Evolutionary conservation across 2,888 invertebrate species (phyloP).

Genomic region (Tipula helvola): DNA sequence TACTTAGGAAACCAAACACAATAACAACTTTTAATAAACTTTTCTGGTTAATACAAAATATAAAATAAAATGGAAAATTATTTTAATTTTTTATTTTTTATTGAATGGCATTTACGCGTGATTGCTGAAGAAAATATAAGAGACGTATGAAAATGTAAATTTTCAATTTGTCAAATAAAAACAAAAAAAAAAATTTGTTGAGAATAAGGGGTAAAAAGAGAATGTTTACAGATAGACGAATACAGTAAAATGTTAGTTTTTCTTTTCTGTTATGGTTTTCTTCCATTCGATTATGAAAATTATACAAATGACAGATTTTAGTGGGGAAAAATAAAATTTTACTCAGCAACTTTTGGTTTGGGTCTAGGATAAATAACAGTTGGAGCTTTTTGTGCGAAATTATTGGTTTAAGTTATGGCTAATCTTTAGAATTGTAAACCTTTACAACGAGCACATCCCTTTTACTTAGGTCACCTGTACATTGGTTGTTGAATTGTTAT

Average conservation of each 20-base stretch:
- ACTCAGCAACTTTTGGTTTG: not conserved
- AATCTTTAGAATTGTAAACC: no score
- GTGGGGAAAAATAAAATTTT: not conserved
- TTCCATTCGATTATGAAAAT: not conserved
- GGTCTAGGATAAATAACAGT: not conserved
- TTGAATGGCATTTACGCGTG: slow-evolving; percentile 7
- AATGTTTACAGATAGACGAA: not conserved
- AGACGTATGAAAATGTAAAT: not conserved
- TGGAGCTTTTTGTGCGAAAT: not conserved
- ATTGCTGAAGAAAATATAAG: slow-evolving; percentile 8
- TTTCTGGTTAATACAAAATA: not conserved
- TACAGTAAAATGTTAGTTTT: not conserved
- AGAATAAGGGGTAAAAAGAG: not conserved
- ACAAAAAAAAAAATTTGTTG: not conserved
- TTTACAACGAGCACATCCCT: no score
- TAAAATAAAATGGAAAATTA: not conserved
- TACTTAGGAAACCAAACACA: not conserved
- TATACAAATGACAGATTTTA: not conserved
- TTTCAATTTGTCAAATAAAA: not conserved
- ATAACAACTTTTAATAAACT: not conserved
- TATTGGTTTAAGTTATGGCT: not conserved
- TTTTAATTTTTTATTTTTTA: not conserved
- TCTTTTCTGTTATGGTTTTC: not conserved
- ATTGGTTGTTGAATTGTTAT: no score
- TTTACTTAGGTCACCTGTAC: no score